These are phyloP conservation scores for Cenopis cana DNA, from an alignment of 2,888 invertebrate genomes.

Conservation along the genomic window DNA sequence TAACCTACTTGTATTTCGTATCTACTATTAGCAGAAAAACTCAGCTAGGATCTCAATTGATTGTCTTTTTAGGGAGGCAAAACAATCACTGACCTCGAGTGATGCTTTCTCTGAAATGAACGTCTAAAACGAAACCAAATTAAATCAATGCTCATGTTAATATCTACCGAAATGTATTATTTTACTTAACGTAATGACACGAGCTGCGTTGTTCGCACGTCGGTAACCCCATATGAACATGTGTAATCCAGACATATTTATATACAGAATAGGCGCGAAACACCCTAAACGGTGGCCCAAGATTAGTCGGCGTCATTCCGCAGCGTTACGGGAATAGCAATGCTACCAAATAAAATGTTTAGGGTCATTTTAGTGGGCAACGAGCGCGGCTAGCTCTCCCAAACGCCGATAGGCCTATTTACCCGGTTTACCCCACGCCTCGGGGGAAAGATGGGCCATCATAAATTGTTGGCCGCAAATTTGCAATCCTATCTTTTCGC, in stretches of 20 bases:
- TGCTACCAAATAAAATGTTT: constrained; percentile 83
- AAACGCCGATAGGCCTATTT: constrained; percentile 82
- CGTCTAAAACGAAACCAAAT: constrained; percentile 26
- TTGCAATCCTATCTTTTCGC: constrained; percentile 84
- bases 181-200: constrained; percentile 43
- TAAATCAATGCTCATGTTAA: constrained; percentile 35
- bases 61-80: constrained; percentile 6
- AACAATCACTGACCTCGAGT: constrained; percentile 20
- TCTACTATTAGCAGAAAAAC: not conserved
- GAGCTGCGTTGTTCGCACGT: constrained; percentile 46
- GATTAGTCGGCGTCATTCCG: constrained; percentile 79
- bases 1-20: too few relatives aligned
- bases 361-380: constrained; percentile 82
- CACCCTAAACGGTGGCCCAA: constrained; percentile 76
- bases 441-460: constrained; percentile 72
- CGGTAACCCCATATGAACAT: constrained; percentile 59
- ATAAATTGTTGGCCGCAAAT: constrained; percentile 84
- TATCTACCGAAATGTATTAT: constrained; percentile 38
- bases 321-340: constrained; percentile 77
- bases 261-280: constrained; percentile 71
- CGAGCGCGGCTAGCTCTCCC: constrained; percentile 77
- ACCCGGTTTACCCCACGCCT: constrained; percentile 75
- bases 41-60: constrained; percentile 15
- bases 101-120: constrained; percentile 10
- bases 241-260: constrained; percentile 73